Evolutionary conservation across 92 coral and sea anemone species (phyloP).

Genomic region (Epizoanthus scotinus): DNA sequence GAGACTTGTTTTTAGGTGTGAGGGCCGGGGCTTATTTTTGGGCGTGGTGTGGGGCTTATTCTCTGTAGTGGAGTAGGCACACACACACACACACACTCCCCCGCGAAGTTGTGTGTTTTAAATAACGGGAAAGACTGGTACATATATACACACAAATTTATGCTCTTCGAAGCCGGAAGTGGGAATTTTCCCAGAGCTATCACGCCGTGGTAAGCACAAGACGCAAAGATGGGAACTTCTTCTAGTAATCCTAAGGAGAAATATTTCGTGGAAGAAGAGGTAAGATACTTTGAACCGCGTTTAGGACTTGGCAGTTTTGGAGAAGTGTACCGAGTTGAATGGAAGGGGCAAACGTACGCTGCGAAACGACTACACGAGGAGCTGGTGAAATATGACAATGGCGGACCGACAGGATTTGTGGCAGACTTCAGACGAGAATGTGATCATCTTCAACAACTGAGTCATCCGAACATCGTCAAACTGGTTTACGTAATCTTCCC

Average conservation of each 20-base stretch:
- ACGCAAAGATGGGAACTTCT: constrained; percentile 25
- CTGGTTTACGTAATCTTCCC: constrained; percentile 38
- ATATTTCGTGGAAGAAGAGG: not conserved
- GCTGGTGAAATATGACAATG: constrained; percentile 27
- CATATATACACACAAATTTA: too few relatives aligned
- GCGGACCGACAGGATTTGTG: constrained; percentile 28
- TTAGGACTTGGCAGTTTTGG: constrained; percentile 57
- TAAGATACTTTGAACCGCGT: constrained; percentile 9
- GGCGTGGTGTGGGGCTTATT: too few relatives aligned
- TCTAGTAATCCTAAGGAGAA: not conserved
- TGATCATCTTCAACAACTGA: constrained; percentile 36
- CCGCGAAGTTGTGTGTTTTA: too few relatives aligned
- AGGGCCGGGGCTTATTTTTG: too few relatives aligned
- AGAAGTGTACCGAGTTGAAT: constrained; percentile 50
- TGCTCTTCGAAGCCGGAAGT: not conserved
- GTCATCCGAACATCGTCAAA: constrained; percentile 58
- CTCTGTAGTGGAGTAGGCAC: too few relatives aligned
- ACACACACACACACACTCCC: too few relatives aligned
- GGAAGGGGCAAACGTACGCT: constrained; percentile 46
- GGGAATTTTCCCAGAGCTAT: not conserved
- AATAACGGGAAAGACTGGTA: too few relatives aligned
- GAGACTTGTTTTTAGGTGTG: too few relatives aligned
- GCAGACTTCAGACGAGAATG: constrained; percentile 55
- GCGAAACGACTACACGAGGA: constrained; percentile 50
- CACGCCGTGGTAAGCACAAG: not conserved